phyloP scores from a whole-genome alignment of 2,888 invertebrate genomes.

The Lymantria monacha region DNA sequence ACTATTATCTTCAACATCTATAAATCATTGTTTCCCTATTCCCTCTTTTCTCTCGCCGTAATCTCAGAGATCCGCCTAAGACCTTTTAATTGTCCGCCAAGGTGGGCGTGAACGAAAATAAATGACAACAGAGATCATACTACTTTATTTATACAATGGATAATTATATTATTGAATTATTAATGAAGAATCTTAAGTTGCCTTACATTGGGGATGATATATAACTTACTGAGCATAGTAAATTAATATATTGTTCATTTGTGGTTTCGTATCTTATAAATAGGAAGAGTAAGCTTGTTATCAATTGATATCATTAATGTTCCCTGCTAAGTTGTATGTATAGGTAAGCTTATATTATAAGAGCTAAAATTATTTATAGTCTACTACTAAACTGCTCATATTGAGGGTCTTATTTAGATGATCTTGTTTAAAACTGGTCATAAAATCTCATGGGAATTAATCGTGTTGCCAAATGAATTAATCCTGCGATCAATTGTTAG shows the following conservation, averaged over 20 bases:
- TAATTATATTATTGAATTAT: constrained; percentile 14
- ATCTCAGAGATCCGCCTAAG: constrained; percentile 59
- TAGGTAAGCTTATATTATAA: no score
- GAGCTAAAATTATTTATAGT: no score
- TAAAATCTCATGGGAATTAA: no score
- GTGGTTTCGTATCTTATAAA: not conserved
- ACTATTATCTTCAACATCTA: not conserved
- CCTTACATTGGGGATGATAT: constrained; percentile 3
- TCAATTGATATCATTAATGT: no score
- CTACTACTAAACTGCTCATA: no score
- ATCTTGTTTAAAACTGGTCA: no score
- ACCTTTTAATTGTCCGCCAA: constrained; percentile 49
- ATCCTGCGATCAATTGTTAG: no score
- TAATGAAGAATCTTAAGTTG: constrained; percentile 3
- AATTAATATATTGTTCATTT: not conserved
- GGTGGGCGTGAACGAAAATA: constrained; percentile 13
- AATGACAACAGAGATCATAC: constrained; percentile 11
- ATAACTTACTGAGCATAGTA: constrained; percentile 2
- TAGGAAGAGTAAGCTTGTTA: no score
- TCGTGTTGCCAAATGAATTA: no score
- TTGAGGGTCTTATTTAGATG: no score
- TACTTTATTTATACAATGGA: constrained; percentile 20
- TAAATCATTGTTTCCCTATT: constrained; percentile 29
- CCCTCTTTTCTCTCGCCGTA: constrained; percentile 27
- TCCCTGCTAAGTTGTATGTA: no score